These are phyloP conservation scores for Chymomyza amoena DNA, from an alignment of 2,888 invertebrate genomes.

Conservation along the genomic window DNA sequence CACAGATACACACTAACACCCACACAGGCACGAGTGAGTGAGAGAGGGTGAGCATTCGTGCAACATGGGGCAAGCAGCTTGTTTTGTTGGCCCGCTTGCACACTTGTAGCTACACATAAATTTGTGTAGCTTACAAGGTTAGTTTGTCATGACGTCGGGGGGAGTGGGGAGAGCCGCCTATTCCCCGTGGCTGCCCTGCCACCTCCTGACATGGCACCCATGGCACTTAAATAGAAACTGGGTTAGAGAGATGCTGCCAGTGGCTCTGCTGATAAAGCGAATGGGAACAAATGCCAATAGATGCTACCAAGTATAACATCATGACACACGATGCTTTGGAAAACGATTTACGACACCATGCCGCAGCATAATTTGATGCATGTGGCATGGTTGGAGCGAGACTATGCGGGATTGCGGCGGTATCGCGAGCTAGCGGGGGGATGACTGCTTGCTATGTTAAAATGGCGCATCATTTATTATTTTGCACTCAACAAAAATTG, in stretches of 20 bases:
- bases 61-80: constrained; percentile 3
- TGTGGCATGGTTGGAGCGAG: background rate
- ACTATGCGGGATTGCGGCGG: background rate
- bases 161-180: background rate
- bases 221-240: constrained; percentile 37
- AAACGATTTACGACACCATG: constrained; percentile 67
- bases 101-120: constrained; percentile 49
- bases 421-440: background rate
- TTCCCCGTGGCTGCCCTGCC: background rate
- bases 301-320: background rate
- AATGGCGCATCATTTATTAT: constrained; percentile 64
- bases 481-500: constrained; percentile 61
- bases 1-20: background rate
- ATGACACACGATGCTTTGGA: constrained; percentile 43
- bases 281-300: constrained; percentile 14
- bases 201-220: background rate
- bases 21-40: background rate
- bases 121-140: constrained; percentile 61
- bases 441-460: constrained; percentile 27
- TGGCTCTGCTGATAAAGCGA: constrained; percentile 50
- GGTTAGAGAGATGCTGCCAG: constrained; percentile 44
- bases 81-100: background rate
- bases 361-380: constrained; percentile 63
- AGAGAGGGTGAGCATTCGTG: background rate
- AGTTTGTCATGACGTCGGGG: constrained; percentile 38